Base-by-base conservation (phyloP, 2,113 vertebrate species). In the Chiloscyllium plagiosum region DNA sequence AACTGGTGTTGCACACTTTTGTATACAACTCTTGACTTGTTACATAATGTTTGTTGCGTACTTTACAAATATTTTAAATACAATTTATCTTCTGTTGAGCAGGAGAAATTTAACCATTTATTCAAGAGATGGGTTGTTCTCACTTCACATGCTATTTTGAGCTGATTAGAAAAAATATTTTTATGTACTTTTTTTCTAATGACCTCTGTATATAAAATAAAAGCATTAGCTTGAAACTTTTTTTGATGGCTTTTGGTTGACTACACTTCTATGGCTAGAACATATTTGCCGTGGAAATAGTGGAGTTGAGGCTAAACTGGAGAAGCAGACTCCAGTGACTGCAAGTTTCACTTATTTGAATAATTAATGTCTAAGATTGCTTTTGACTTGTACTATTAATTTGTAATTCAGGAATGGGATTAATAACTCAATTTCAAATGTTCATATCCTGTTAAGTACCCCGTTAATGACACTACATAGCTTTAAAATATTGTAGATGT, bases 51-150 rank as follows among this genome's bases (percentile, higher is more conserved):
- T 66, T 66, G 89, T 72, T 72, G 69, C 68, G 29, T 13, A 76
- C 70, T 76, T 69, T 72, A 47, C 47, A 95, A 52, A 33, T 95
- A 24, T 95, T 47, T 95, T 95, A 47, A 70, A 50, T 95, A 52
- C 42, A 50, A 29, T 52, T 95, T 76, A 50, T 52, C 94, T 95
- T 76, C 94, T 95, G 94, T 52, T 95, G 94, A 95, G 94, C 94
- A 72, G 94, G 47, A 95, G 94, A 52, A 13, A 72, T 13, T 50
- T 72, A 72, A 72, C 94, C 89, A 68, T 72, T 95, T 76, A 29
- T 72, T 29, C 94, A 72, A 70, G 69, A 68, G 69, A 72, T 33
- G 68, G 3, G 37, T 95, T 52, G 22, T 95, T 33, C 47, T 95
- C 47, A 70, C 47, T 70, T 13, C 42, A 50, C 22, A 33, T 47